A percentile compares a stretch with the other conserved stretches of the same genome.
Conservation (phyloP, 2,888 invertebrate genomes). For the Plemyria rubiginata region DNA sequence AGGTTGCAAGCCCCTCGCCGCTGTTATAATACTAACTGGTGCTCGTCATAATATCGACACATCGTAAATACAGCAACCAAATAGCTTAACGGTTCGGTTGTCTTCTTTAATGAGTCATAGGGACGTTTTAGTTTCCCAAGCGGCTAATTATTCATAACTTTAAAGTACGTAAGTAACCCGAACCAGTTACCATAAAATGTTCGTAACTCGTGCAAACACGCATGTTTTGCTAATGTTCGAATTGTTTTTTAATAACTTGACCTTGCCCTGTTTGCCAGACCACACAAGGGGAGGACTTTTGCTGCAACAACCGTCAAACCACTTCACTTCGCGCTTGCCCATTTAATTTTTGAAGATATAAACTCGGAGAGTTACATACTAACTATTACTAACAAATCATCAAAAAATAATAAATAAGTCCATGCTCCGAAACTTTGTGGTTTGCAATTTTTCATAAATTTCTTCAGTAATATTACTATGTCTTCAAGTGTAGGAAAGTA, state of each 20-base stretch:
- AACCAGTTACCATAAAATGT: constrained; percentile 28
- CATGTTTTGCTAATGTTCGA: constrained; percentile 29
- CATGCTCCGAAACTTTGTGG: no score
- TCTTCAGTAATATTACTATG: no score
- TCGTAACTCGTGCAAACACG: constrained; percentile 20
- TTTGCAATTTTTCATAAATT: no score
- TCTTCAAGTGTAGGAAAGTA: neutral
- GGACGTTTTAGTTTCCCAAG: constrained; percentile 18
- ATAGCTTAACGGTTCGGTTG: constrained; percentile 66
- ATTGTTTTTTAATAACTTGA: constrained; percentile 30
- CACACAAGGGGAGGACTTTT: constrained; percentile 28
- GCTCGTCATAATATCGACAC: constrained; percentile 53
- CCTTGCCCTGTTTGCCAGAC: constrained; percentile 32
- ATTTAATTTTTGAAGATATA: no score
- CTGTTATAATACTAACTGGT: no score
- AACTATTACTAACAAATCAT: no score
- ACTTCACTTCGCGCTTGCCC: no score
- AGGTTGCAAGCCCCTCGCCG: no score
- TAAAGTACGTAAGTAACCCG: constrained; percentile 31
- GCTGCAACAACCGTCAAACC: no score
- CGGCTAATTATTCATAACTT: constrained; percentile 29
- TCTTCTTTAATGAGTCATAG: constrained; percentile 50
- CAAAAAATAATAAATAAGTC: no score
- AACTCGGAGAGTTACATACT: no score
- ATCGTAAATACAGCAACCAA: constrained; percentile 62